Evolutionary conservation across 1,140 invertebrate species (phyloP).

Genomic region (Dryas iulia): DNA sequence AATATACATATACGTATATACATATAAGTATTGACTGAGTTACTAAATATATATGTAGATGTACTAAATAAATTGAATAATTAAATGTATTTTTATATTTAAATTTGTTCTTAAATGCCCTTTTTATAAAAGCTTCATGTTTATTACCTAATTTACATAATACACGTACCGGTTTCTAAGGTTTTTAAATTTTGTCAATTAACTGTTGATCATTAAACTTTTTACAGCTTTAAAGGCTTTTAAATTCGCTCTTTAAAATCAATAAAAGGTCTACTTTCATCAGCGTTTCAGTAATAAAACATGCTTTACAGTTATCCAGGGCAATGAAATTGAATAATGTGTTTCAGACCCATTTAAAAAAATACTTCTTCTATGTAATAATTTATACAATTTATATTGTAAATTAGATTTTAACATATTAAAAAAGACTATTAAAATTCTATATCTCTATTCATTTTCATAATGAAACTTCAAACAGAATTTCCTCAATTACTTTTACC

Average conservation of each 20-base stretch:
- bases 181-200: slow-evolving; percentile 32
- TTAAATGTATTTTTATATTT: background rate
- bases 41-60: too few relatives aligned
- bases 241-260: slow-evolving; percentile 69
- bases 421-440: too few relatives aligned
- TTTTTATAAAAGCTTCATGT: background rate
- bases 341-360: slow-evolving; percentile 15
- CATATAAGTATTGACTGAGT: too few relatives aligned
- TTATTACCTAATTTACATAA: slow-evolving; percentile 4
- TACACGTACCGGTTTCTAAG: background rate
- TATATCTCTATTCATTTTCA: too few relatives aligned
- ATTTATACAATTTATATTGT: background rate
- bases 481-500: background rate
- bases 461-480: too few relatives aligned
- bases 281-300: slow-evolving; percentile 70
- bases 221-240: slow-evolving; percentile 67
- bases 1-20: too few relatives aligned
- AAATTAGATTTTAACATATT: background rate
- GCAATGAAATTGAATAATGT: slow-evolving; percentile 65
- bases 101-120: background rate
- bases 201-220: slow-evolving; percentile 43
- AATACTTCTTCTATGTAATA: background rate
- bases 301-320: slow-evolving; percentile 68
- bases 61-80: too few relatives aligned
- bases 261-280: slow-evolving; percentile 75